Evolutionary conservation across 2,797 vertebrate species (phyloP).

Genomic region (Myripristis murdjan): DNA sequence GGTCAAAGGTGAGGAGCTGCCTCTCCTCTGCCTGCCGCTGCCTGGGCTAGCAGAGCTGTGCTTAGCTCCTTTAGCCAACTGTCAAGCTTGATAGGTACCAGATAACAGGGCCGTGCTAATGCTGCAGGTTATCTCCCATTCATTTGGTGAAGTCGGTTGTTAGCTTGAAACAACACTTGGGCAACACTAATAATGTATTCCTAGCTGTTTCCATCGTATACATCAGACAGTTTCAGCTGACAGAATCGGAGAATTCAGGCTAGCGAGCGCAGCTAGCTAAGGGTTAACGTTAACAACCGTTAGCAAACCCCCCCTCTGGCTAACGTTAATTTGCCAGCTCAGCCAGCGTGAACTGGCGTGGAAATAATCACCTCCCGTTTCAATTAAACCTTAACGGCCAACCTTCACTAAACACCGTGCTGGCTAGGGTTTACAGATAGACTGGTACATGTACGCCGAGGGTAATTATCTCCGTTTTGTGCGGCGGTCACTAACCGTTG

Average conservation of each 20-base stretch:
- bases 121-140: slow-evolving; percentile 17
- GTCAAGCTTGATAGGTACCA: slow-evolving; percentile 3
- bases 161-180: neutral
- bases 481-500: slow-evolving; percentile 58
- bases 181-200: no score
- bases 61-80: neutral
- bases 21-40: slow-evolving; percentile 17
- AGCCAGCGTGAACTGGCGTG: slow-evolving; percentile 39
- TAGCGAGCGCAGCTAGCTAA: neutral
- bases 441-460: neutral
- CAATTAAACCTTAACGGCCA: neutral
- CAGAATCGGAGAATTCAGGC: neutral
- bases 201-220: neutral
- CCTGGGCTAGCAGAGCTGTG: neutral
- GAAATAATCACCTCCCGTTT: neutral
- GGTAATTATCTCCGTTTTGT: neutral
- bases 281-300: neutral
- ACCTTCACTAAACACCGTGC: neutral
- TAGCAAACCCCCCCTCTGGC: slow-evolving; percentile 13
- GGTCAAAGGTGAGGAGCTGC: slow-evolving; percentile 64
- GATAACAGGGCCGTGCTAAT: slow-evolving; percentile 35
- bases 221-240: neutral
- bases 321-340: slow-evolving; percentile 35
- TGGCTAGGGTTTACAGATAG: no score
- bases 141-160: neutral